These are phyloP conservation scores for Axinella damicornis DNA, from an alignment of 37 sponge, comb jelly and placozoan species.

Conservation along the genomic window DNA sequence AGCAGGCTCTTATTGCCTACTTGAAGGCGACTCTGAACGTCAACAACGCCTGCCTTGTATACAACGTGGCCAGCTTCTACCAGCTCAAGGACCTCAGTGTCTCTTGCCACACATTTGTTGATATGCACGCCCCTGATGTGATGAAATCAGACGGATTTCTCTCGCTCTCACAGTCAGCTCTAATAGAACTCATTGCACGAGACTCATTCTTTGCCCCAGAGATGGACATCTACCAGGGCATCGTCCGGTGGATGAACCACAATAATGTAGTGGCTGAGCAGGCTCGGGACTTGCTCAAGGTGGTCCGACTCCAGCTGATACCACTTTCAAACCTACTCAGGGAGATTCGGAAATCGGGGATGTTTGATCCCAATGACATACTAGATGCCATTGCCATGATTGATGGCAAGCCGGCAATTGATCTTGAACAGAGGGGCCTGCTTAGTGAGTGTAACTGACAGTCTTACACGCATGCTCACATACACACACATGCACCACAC, in stretches of 20 bases:
- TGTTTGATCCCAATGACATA: conserved; percentile 71
- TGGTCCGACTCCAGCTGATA: conserved; percentile 79
- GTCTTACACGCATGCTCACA: too few species aligned
- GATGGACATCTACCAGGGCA: conserved; percentile 82
- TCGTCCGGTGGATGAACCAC: conserved; percentile 80
- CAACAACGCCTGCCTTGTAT: conserved; percentile 79
- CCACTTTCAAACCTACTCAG: conserved; percentile 51
- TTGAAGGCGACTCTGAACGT: conserved; percentile 79
- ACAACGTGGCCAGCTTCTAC: conserved; percentile 85
- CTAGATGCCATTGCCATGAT: conserved; percentile 74
- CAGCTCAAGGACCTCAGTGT: conserved; percentile 71
- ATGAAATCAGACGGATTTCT: conserved; percentile 84
- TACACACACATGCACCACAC: too few species aligned
- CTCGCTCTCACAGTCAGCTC: conserved; percentile 71
- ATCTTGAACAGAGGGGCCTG: conserved; percentile 70
- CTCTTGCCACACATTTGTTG: conserved; percentile 70
- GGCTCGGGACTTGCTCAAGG: conserved; percentile 54
- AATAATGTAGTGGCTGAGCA: conserved; percentile 47
- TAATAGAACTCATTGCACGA: conserved; percentile 75
- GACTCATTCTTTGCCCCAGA: conserved; percentile 93
- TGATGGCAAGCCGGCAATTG: background rate
- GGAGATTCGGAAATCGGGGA: conserved; percentile 54
- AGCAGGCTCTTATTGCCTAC: conserved; percentile 71
- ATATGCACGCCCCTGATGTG: conserved; percentile 83
- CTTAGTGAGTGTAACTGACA: conserved; percentile 76